phyloP scores from a whole-genome alignment of 2,113 vertebrate species.

The Phyllostomus discolor region DNA sequence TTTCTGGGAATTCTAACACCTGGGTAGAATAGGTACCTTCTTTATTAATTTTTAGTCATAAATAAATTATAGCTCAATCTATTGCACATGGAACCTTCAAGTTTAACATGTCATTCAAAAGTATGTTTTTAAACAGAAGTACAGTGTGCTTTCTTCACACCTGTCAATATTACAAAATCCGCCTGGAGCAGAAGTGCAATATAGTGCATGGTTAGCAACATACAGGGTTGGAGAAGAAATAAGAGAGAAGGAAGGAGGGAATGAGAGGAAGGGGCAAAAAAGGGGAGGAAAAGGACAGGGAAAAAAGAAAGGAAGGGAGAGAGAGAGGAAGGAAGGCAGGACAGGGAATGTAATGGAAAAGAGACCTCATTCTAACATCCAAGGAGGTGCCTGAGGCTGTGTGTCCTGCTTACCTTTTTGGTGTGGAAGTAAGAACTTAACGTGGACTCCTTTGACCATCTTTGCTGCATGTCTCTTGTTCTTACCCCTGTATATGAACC shows the following conservation, averaged over 20 bases:
- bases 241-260: too few relatives aligned
- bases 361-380: not conserved
- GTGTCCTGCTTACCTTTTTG: rapidly evolving
- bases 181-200: rapidly evolving
- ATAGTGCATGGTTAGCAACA: rapidly evolving
- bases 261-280: not conserved
- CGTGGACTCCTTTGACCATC: too few relatives aligned
- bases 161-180: not conserved
- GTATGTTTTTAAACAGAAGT: not conserved
- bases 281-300: not conserved
- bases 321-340: too few relatives aligned
- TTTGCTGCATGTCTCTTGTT: rapidly evolving
- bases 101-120: not conserved
- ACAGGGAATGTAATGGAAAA: not conserved
- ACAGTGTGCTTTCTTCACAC: rapidly evolving
- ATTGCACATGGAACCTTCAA: rapidly evolving
- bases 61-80: not conserved
- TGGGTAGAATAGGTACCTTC: not conserved
- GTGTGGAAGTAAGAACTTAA: not conserved
- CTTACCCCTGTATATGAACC: not conserved
- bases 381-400: rapidly evolving
- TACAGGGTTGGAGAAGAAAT: not conserved
- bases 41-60: too few relatives aligned
- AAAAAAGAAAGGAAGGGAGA: not conserved
- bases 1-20: too few relatives aligned